These are phyloP conservation scores for Pandemis cinnamomeana DNA, from an alignment of 2,888 invertebrate genomes.

Conservation along the genomic window DNA sequence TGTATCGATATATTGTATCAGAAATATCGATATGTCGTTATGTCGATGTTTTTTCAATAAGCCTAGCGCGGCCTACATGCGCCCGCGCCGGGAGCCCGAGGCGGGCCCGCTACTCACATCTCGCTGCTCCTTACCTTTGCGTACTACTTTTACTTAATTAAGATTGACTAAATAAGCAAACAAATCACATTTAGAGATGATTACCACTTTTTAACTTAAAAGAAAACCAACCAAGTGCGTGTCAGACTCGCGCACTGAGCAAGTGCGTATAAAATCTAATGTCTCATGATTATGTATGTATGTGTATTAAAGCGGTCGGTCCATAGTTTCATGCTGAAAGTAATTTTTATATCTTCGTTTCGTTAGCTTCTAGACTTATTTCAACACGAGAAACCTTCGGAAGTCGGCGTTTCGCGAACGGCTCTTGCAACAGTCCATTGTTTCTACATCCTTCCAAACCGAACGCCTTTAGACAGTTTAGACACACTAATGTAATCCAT, in stretches of 20 bases:
- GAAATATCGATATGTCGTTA: too few relatives aligned
- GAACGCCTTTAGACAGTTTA: background rate
- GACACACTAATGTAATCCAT: constrained; percentile 5
- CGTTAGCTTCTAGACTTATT: background rate
- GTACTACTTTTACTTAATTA: constrained; percentile 27
- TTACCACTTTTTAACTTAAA: too few relatives aligned
- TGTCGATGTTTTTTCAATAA: too few relatives aligned
- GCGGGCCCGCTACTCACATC: constrained; percentile 62
- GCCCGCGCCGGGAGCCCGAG: constrained; percentile 57
- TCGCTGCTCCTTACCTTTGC: constrained; percentile 27
- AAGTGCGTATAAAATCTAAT: too few relatives aligned
- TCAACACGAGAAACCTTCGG: constrained; percentile 3
- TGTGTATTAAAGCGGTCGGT: too few relatives aligned
- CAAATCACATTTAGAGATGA: too few relatives aligned
- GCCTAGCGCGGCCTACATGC: constrained; percentile 61
- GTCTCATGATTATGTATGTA: too few relatives aligned
- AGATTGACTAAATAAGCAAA: too few relatives aligned
- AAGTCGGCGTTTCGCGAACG: background rate
- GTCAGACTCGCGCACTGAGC: background rate
- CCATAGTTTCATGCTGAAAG: too few relatives aligned
- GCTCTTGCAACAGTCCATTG: constrained; percentile 11
- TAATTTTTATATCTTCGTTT: too few relatives aligned
- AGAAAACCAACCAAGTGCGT: too few relatives aligned
- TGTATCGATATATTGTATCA: too few relatives aligned
- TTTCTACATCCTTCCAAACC: constrained; percentile 12